These are phyloP conservation scores for Chondrilla cf. caribensis DNA, from an alignment of 37 sponge, comb jelly and placozoan species.

Conservation along the genomic window DNA sequence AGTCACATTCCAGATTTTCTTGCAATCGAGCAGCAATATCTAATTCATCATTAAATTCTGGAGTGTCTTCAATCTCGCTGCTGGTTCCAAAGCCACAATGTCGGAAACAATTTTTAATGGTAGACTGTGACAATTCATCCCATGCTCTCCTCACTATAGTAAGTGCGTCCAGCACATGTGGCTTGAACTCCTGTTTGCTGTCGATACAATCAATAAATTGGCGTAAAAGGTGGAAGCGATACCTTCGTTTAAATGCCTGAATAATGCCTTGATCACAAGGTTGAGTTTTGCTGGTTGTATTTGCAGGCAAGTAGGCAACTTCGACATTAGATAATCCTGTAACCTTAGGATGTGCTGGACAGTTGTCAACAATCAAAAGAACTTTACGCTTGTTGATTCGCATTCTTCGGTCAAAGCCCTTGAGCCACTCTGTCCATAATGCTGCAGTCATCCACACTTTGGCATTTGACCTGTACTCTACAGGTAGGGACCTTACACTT, in stretches of 20 bases:
- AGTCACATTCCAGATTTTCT: background rate
- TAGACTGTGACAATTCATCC: background rate
- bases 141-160: background rate
- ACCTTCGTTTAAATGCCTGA: background rate
- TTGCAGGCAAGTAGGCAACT: background rate
- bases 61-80: background rate
- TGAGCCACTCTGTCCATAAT: background rate
- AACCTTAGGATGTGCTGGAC: background rate
- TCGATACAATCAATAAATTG: background rate
- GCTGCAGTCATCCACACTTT: conserved; percentile 28
- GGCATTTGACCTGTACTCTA: background rate
- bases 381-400: background rate
- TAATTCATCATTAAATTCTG: background rate
- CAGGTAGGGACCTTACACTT: conserved; percentile 14
- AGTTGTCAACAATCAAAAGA: background rate
- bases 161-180: conserved; percentile 5
- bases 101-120: conserved; percentile 12
- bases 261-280: conserved; percentile 23
- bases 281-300: background rate
- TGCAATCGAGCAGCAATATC: no score
- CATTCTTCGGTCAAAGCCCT: background rate
- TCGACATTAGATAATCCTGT: background rate
- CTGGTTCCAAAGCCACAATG: background rate
- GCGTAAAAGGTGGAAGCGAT: background rate
- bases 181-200: background rate